Percentiles rank a stretch among this genome's conserved stretches.
phyloP scores from a whole-genome alignment of 2,888 invertebrate species.

The Ophonus ardosiacus region DNA sequence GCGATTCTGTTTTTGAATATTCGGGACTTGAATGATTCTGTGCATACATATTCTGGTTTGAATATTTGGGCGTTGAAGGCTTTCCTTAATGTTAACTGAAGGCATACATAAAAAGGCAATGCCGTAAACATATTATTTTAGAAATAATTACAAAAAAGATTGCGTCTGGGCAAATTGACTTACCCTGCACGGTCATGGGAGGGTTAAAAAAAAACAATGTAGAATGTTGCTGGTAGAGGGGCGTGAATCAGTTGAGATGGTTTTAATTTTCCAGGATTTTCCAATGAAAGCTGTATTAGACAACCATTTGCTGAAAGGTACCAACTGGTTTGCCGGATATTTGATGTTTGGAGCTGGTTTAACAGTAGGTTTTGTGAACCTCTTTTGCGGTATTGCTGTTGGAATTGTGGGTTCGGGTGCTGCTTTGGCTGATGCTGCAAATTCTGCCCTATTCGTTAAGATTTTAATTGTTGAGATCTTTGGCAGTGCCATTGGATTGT shows the following conservation, averaged over 20 bases:
- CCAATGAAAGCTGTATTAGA: conserved; percentile 75
- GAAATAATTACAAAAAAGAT: too few species aligned
- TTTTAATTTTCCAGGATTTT: conserved; percentile 74
- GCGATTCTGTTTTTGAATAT: too few species aligned
- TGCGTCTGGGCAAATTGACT: too few species aligned
- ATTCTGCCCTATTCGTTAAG: conserved; percentile 96
- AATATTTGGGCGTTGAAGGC: too few species aligned
- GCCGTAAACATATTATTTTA: too few species aligned
- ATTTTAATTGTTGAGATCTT: conserved; percentile 99
- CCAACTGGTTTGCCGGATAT: conserved; percentile 92
- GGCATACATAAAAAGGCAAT: too few species aligned
- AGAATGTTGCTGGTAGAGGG: background rate
- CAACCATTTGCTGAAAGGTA: conserved; percentile 75
- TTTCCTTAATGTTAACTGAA: too few species aligned
- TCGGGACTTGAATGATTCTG: too few species aligned
- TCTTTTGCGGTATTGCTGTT: conserved; percentile 97
- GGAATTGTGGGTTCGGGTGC: conserved; percentile 99
- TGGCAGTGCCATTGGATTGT: conserved; percentile 98
- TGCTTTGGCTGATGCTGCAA: conserved; percentile 98
- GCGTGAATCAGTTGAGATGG: too few species aligned
- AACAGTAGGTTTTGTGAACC: conserved; percentile 95
- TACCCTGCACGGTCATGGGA: too few species aligned
- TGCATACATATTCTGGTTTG: too few species aligned
- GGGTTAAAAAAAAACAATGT: too few species aligned
- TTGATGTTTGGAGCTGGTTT: conserved; percentile 97